Evolutionary conservation across 1,140 invertebrate species (phyloP).

Genomic region (Aradophagus sp.): DNA sequence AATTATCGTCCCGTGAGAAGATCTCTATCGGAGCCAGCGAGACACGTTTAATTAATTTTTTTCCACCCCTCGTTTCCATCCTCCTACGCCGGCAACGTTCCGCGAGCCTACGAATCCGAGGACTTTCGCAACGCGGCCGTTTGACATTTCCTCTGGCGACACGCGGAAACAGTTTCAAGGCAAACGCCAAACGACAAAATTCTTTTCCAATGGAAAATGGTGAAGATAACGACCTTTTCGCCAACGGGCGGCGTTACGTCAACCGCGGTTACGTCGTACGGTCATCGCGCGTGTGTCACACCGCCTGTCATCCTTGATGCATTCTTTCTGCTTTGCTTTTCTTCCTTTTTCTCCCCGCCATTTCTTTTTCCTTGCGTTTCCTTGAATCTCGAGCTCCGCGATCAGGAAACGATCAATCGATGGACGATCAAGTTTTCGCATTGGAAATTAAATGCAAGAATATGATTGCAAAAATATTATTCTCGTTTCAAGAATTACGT

Average conservation of each 20-base stretch:
- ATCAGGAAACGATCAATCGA: no score
- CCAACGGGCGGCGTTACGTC: slow-evolving; percentile 16
- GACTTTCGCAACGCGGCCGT: slow-evolving; percentile 14
- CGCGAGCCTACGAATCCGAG: no score
- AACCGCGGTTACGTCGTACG: slow-evolving; percentile 24
- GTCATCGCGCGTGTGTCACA: slow-evolving; percentile 16
- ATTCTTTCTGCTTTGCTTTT: no score
- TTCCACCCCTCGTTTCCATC: background rate
- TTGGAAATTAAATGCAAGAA: no score
- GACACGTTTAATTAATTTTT: slow-evolving; percentile 42
- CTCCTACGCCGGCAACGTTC: background rate
- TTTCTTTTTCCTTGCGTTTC: background rate
- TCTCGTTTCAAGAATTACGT: no score
- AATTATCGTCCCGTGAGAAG: slow-evolving; percentile 57
- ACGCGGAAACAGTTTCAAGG: slow-evolving; percentile 53
- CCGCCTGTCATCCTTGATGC: slow-evolving; percentile 19
- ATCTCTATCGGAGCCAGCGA: slow-evolving; percentile 41
- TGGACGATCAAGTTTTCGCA: no score
- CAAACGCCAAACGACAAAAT: slow-evolving; percentile 11
- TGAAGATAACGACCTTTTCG: slow-evolving; percentile 37
- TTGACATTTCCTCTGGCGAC: slow-evolving; percentile 41
- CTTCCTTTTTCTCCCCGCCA: no score
- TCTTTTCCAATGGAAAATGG: slow-evolving; percentile 35
- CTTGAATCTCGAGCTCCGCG: no score
- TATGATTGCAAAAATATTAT: no score